Evolutionary conservation across 2,797 vertebrate species (phyloP), one percentile per base, ranked within the genome.

Genomic region (Rhinatrema bivittatum): DNA sequence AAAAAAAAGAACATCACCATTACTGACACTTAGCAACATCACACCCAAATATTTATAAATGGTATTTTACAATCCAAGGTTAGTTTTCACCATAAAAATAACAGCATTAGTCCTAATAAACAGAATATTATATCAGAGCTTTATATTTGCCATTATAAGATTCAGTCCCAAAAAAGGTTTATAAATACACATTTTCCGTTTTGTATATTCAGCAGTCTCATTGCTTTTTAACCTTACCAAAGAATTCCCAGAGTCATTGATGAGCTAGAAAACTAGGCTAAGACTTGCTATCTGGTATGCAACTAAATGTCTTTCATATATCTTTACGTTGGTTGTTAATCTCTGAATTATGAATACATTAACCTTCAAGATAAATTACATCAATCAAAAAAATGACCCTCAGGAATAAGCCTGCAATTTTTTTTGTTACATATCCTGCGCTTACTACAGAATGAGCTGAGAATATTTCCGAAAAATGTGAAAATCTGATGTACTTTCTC

Each of bases 281-380:
- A 46, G 68, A 61, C 61, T 61, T 47, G 50, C 1, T 19, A 0
- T 46, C 40, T 59, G 42, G 10, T 57, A 56, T 49, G 57, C 32
- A 68, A 46, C 42, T 39, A 65, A 67, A 68, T 69, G 68, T 46
- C 69, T 78, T 77, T 72, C 71, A 46, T 58, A 63, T 76, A 72
- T 68, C 66, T 79, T 73, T 76, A 82, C 82, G 64, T n/a, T 68
- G 64, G 68, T 74, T 78, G 80, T 83, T 79, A 81, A 79, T 81
- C 52, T 69, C 43, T n/a, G 59, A 68, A 72, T 79, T 79, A 66
- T 65, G 79, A 81, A 83, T 81, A 59, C 65, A 81, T 84, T 81
- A 82, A 79, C 80, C 79, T 84, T 82, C 80, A 78, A 73, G 74
- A 65, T 59, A 77, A 81, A 78, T 78, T 70, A 79, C 61, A 79